phyloP scores from a whole-genome alignment of 2,113 vertebrate genomes.

The Oryzias celebensis region DNA sequence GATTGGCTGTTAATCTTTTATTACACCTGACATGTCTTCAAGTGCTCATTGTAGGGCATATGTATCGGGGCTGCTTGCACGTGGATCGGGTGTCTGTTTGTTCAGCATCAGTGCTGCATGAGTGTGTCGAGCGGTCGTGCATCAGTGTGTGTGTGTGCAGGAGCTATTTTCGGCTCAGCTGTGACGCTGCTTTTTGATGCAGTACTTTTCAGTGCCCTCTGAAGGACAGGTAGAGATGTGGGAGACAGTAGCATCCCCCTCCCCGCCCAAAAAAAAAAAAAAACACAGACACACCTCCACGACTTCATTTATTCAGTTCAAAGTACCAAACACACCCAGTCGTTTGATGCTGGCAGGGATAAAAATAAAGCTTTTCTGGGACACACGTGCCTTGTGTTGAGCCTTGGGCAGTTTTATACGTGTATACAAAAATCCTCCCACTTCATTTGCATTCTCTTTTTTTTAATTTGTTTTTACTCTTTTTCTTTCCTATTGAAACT shows the following conservation, averaged over 20 bases:
- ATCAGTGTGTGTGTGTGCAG: constrained; percentile 46
- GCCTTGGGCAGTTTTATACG: neutral
- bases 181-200: constrained; percentile 72
- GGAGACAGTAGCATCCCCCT: constrained; percentile 11
- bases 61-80: constrained; percentile 12
- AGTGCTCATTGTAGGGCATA: constrained; percentile 5
- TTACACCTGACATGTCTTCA: neutral
- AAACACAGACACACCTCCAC: neutral
- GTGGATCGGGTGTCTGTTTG: constrained; percentile 48
- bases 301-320: constrained; percentile 8
- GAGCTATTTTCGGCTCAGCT: constrained; percentile 71
- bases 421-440: constrained; percentile 16
- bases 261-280: neutral
- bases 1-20: neutral
- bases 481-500: neutral
- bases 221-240: constrained; percentile 67
- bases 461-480: neutral
- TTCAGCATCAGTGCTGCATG: constrained; percentile 44
- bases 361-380: constrained; percentile 34
- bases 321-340: constrained; percentile 3
- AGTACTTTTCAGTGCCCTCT: constrained; percentile 67
- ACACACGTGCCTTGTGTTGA: constrained; percentile 29
- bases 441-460: constrained; percentile 3
- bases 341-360: constrained; percentile 3
- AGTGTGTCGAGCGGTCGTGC: constrained; percentile 44